Percentiles rank a stretch among this genome's conserved stretches.
Evolutionary conservation across 1,140 invertebrate genomes (phyloP).

Genomic region (Anagrus nilaparvatae): DNA sequence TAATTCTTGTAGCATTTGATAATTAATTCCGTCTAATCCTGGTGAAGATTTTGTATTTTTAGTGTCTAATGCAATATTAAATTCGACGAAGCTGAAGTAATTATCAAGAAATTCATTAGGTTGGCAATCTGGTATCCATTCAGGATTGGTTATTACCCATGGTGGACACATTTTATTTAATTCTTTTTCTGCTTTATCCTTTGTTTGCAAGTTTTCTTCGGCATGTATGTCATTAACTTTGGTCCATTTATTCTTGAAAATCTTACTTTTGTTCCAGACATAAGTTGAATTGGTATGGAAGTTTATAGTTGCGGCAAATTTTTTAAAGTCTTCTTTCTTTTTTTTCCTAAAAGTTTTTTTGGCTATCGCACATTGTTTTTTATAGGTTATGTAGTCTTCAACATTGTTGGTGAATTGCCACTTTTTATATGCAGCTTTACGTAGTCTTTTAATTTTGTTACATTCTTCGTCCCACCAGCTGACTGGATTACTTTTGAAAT

Average conservation of each 20-base stretch:
- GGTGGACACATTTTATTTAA: too few species aligned
- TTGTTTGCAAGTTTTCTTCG: too few species aligned
- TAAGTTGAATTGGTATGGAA: background rate
- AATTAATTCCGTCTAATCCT: too few species aligned
- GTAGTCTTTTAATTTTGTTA: conserved; percentile 10
- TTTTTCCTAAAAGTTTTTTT: conserved; percentile 15
- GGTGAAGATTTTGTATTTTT: too few species aligned
- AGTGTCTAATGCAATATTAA: too few species aligned
- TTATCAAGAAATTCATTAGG: too few species aligned
- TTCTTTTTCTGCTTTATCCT: too few species aligned
- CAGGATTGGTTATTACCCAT: too few species aligned
- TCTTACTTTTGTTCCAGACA: conserved; percentile 4
- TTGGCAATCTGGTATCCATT: too few species aligned
- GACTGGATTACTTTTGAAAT: conserved; percentile 1
- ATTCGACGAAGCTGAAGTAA: too few species aligned
- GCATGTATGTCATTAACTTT: too few species aligned
- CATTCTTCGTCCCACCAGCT: conserved; percentile 15
- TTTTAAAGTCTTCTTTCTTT: conserved; percentile 6
- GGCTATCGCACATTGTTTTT: conserved; percentile 3
- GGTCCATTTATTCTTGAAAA: conserved; percentile 1
- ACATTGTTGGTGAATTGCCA: conserved; percentile 9
- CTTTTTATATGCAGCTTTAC: conserved; percentile 12
- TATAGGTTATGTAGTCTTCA: conserved; percentile 11
- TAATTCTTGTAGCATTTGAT: too few species aligned
- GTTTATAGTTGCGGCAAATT: conserved; percentile 7